Evolutionary conservation across 2,113 vertebrate species (phyloP).

Genomic region (Mormyrus lacerda): DNA sequence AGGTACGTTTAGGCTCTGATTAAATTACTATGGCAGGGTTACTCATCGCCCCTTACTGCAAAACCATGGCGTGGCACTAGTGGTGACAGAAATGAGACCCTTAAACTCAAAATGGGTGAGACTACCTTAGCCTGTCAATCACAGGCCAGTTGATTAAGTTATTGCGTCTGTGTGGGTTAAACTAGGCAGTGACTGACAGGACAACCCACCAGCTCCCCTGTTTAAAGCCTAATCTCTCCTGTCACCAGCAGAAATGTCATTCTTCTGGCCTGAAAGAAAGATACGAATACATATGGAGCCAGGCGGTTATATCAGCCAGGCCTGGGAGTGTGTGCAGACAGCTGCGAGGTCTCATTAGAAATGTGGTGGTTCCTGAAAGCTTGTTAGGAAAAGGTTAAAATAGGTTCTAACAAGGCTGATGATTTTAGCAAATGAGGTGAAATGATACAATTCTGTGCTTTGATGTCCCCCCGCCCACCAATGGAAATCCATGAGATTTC

Average conservation of each 20-base stretch:
- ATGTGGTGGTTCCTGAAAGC: neutral
- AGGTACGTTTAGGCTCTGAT: neutral
- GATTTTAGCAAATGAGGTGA: neutral
- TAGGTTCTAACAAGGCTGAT: neutral
- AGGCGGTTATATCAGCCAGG: neutral
- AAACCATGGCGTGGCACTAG: neutral
- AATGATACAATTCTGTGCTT: neutral
- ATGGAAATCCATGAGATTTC: neutral
- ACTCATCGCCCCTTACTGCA: neutral
- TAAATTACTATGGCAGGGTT: neutral
- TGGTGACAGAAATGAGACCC: neutral
- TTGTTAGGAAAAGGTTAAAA: neutral
- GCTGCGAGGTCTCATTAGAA: neutral
- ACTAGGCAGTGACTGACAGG: neutral
- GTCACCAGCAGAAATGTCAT: neutral
- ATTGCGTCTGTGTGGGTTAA: neutral
- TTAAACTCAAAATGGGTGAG: neutral
- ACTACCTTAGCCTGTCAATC: neutral
- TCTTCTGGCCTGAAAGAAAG: neutral
- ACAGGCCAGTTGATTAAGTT: neutral
- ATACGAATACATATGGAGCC: neutral
- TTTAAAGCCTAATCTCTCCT: neutral
- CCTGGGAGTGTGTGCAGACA: neutral
- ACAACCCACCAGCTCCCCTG: neutral
- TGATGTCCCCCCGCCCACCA: neutral